Base-by-base conservation (phyloP, 2,113 vertebrate species). In the Neotoma lepida region DNA sequence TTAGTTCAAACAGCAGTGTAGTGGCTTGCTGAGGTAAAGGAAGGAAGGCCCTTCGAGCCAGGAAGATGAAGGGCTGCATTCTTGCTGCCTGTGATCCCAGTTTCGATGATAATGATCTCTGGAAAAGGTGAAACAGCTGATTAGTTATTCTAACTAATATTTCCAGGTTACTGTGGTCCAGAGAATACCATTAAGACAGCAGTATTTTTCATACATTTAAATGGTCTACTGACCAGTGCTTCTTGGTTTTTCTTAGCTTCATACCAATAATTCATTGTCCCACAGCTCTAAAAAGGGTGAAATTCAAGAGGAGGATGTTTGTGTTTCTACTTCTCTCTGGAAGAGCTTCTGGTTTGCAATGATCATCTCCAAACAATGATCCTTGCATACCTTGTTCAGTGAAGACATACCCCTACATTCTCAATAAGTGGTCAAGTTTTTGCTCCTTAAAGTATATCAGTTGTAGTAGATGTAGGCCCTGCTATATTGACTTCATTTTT, bases 181-280 rank as follows among this genome's bases (percentile, higher is more conserved):
- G 30, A 89, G 4, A 76, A 68, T 35, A 74, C n/a, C n/a, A 39
- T 76, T 89, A 80, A 80, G 22, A 46, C 30, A 17, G 86, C 13
- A 77, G 44, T 13, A 56, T 71, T 77, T 91, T 56, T 70, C 30
- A 74, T 95, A 63, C 12, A 30, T 33, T 78, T 86, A 87, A 93
- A 71, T 89, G 15, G 78, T 76, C 33, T 54, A 35, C 28, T 56
- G 30, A 88, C 20, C 63, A 14, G 66, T 85, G 41, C 10, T 95
- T 93, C n/a, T 76, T 81, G 28, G 6, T 80, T 54, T 51, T 54
- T 80, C 33, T 80, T 80, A n/a, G 49, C 49, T 41, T 82, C 39
- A 41, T 18, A 82, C 28, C 24, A 18, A 30, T 41, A 41, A 6
- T 41, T 61, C 26, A 8, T 61, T 82, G 61, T 41, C 8, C 56